Evolutionary conservation across 2,797 vertebrate genomes (phyloP), one percentile per base, ranked within the genome.

Genomic region (Ctenochaetus hawaiiensis): DNA sequence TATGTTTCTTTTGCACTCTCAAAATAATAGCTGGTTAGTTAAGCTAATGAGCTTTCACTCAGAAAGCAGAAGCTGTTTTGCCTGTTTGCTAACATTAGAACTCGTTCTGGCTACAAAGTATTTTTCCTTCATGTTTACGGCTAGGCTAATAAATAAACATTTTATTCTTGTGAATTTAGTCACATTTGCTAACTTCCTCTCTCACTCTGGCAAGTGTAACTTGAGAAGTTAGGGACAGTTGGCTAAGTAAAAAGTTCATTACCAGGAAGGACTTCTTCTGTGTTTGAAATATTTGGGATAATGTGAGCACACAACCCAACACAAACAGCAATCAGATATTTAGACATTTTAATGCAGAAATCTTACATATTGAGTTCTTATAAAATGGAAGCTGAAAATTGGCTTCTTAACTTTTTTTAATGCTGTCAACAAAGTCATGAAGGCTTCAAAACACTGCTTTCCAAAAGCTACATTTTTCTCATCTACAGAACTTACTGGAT

Each of bases 401-500:
- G 64, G n/a, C 37, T 22, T 53, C 51, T 62, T 23, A 53, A 52
- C 43, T 75, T 23, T 41, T 41, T 16, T 30, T 61, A 39, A 59
- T 41, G 51, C 2, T 34, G 12, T 48, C 11, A 53, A 23, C 9
- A 17, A 47, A 44, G 51, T 64, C 58, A 37, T 2, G 11, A 49
- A 56, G 10, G 41, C 54, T 69, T n/a, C 18, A 64, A 54, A 14
- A 20, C 47, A 26, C 34, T 52, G 34, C 18, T 59, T 58, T 45
- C 8, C 59, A 44, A 37, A 63, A n/a, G 44, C 13, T 16, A 23
- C 12, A 37, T 43, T 34, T 65, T 53, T 22, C 0, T 34, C 0
- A 2, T 59, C 34, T 1, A 4, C 34, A 18, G 3, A 62, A 1
- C 8, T 47, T 43, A 71, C 74, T 65, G 49, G 41, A 75, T 54